Base-by-base conservation (phyloP, 2,797 vertebrate genomes). In the Tachyglossus aculeatus region DNA sequence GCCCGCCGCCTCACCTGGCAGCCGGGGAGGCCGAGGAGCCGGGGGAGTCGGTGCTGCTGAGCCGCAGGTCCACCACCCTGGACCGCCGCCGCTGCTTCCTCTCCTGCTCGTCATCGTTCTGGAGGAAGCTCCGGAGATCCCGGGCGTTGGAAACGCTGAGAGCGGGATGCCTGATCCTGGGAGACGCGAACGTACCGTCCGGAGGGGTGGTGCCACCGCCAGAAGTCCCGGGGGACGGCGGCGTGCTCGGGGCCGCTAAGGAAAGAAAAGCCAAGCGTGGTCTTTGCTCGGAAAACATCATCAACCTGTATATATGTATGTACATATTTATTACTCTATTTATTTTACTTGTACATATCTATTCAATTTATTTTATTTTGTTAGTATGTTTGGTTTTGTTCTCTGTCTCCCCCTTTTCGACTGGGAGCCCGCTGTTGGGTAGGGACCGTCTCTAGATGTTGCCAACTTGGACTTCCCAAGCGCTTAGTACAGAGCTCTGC, bases 61-160 rank as follows among this genome's bases (percentile, higher is more conserved):
- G 75, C 43, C 95, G 95, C 21, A 97, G 88, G 62, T 97, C 95
- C 6, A 95, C 80, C 36, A 92, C 95, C 51, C 89, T 92, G 3
- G 97, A 98, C 38, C 93, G 92, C 10, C 97, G 88, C 43, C 96
- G 93, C 67, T 96, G 96, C 33, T 93, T 86, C 44, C 95, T 92
- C 71, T 99, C 97, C 66, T 81, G 88, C 41, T 98, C 96, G 9
- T 99, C 97, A 2, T 99, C 96, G 5, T 98, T 99, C 11, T 93
- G 88, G 0, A 95, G 94, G 33, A 96, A 96, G 21, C 93, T 91
- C 0, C 93, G 78, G 13, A 96, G 78, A 18, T 94, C 88, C 0
- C 95, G 94, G 1, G 94, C 95, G 62, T 94, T 93, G 67, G 72
- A 6, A 27, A 38, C 33, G 22, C 34, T 79, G 2, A 88, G 73